Conservation (phyloP, 2,888 invertebrate genomes). For the Rotaria magnacalcarata region DNA sequence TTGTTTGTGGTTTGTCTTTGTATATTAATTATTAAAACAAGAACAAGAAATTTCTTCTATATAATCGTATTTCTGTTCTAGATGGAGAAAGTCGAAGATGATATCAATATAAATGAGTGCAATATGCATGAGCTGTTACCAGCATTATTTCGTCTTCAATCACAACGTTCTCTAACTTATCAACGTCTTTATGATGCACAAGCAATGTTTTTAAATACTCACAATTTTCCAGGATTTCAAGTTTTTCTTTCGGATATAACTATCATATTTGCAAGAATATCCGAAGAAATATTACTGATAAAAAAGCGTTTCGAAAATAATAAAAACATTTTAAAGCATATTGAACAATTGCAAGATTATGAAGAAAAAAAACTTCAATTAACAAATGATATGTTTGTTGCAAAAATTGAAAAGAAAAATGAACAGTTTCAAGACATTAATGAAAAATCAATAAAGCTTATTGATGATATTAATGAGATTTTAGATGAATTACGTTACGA, state of each 20-base stretch:
- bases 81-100: background rate
- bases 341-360: constrained; percentile 33
- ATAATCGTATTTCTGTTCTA: background rate
- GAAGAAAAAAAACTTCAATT: constrained; percentile 25
- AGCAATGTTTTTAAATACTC: background rate
- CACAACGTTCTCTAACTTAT: background rate
- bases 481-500: constrained; percentile 5
- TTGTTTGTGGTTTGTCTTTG: background rate
- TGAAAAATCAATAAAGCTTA: background rate
- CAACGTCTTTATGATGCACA: background rate
- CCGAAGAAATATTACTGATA: background rate
- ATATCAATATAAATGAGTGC: background rate
- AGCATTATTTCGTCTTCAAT: background rate
- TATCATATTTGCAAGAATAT: constrained; percentile 13
- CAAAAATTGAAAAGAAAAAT: constrained; percentile 16
- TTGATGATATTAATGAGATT: background rate
- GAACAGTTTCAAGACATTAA: background rate
- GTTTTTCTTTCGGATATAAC: background rate
- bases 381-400: constrained; percentile 1
- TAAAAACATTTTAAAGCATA: background rate
- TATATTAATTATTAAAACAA: background rate
- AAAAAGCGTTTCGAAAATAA: background rate
- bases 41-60: background rate
- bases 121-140: background rate
- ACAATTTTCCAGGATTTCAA: background rate